Percentiles rank a stretch among this genome's conserved stretches.
These are phyloP conservation scores for Drosophila formosana DNA, from an alignment of 2,888 invertebrate species.

Conservation along the genomic window DNA sequence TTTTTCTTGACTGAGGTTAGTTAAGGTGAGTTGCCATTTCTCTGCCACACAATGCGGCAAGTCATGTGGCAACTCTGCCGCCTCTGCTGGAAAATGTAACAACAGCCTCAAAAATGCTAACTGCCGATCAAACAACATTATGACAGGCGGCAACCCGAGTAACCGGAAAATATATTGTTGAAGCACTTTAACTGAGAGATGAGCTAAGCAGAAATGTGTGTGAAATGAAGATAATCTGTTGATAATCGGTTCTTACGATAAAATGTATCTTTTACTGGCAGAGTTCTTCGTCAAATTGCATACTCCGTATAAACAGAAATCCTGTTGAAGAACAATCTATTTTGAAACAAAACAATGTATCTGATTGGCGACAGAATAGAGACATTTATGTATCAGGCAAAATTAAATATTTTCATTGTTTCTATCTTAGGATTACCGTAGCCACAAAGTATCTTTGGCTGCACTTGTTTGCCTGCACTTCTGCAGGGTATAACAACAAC, in stretches of 20 bases:
- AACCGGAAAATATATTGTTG: constrained; percentile 13
- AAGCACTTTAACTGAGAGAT: background rate
- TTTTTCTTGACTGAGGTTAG: constrained; percentile 63
- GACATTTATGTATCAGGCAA: too few species aligned
- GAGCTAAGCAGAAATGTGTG: background rate
- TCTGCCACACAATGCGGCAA: constrained; percentile 26
- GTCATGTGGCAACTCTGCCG: constrained; percentile 11
- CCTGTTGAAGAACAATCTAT: too few species aligned
- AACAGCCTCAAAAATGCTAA: constrained; percentile 17
- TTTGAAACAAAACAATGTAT: too few species aligned
- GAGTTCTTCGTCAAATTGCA: too few species aligned
- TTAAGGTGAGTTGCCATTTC: constrained; percentile 45
- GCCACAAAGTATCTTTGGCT: background rate
- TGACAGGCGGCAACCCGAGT: constrained; percentile 5
- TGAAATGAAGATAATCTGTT: background rate
- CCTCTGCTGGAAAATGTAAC: constrained; percentile 2
- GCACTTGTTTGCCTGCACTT: background rate
- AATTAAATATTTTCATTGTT: background rate
- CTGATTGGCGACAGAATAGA: too few species aligned
- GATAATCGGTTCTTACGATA: too few species aligned
- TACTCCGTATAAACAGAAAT: too few species aligned
- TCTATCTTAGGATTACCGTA: background rate
- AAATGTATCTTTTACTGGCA: too few species aligned
- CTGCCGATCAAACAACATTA: constrained; percentile 23
- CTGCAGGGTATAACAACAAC: constrained; percentile 13